Evolutionary conservation across 1,140 invertebrate species (phyloP), one percentile per base, ranked within the genome.

Genomic region (Stenopsyche tienmushanensis): DNA sequence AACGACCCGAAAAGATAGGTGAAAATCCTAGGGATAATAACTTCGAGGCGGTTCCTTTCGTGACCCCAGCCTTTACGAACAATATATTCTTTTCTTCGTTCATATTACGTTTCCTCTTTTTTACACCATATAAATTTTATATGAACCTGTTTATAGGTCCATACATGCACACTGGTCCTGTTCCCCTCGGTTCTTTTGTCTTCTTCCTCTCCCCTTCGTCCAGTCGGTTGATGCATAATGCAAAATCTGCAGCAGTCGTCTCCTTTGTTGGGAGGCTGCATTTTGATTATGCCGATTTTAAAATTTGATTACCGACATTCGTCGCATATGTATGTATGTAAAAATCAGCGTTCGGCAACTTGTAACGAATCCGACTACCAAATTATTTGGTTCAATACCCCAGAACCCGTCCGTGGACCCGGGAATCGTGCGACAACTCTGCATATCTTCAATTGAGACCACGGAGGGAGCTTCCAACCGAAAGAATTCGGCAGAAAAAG

Each of bases 261-360:
- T 25, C 44, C 42, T 62, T 49, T 62, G 23, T 50, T 49, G 18
- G 58, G 10, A 21, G 23, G 42, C 23, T 23, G 42, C 26, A 52
- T 53, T 62, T 49, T 69, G 55, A 64, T 62, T 69, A 69, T 69
- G 67, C 63, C 67, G 67, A 69, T 69, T 69, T 65, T 69, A 44
- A 69, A 69, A 69, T 64, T 69, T 69, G 67, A 69, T 69, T 69
- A 62, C 62, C 52, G 55, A 18, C 39, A 39, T 53, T 24, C 41
- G 26, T 23, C 49, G 66, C 55, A 64, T 64, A 68, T 64, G 54
- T 68, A 64, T 64, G 67, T 65, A 69, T 69, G 67, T 69, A 69
- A 69, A 69, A 69, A 64, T 64, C 21, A n/a, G n/a, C 26, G 25
- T 57, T 39, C 59, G 52, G 55, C 63, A 64, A 39, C 59, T 18